A percentile compares a stretch with the other conserved stretches of the same genome.
Conservation (phyloP, 2,113 vertebrate species). For the Plotosus lineatus region DNA sequence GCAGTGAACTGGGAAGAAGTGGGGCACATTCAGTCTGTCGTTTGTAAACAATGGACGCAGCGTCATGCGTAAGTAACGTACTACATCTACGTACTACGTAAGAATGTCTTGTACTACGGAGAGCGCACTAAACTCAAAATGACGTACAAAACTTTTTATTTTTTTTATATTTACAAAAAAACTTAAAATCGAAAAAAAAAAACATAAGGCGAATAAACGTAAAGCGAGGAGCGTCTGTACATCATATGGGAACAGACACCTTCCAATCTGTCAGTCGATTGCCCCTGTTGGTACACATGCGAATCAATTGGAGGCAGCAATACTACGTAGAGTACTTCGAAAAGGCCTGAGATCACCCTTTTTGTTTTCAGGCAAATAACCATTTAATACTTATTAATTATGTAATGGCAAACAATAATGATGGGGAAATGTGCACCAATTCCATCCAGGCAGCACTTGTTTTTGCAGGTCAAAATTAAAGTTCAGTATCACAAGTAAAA, state of each 20-base stretch:
- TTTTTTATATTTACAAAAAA: too few relatives aligned
- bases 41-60: too few relatives aligned
- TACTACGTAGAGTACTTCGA: neutral
- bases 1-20: too few relatives aligned
- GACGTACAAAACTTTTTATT: too few relatives aligned
- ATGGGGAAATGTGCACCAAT: neutral
- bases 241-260: neutral
- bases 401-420: neutral
- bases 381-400: neutral
- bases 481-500: neutral
- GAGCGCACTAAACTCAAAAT: too few relatives aligned
- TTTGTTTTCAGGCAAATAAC: neutral
- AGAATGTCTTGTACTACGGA: too few relatives aligned
- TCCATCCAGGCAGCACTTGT: neutral
- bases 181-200: too few relatives aligned
- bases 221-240: too few relatives aligned
- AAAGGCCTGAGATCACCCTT: neutral
- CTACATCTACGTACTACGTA: too few relatives aligned
- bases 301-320: neutral
- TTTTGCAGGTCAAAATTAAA: neutral
- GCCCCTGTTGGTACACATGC: neutral
- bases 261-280: neutral
- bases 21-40: too few relatives aligned
- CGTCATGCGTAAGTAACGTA: too few relatives aligned
- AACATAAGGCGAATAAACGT: too few relatives aligned